These are phyloP conservation scores for Solea senegalensis DNA, from an alignment of 2,113 vertebrate genomes.

Conservation along the genomic window DNA sequence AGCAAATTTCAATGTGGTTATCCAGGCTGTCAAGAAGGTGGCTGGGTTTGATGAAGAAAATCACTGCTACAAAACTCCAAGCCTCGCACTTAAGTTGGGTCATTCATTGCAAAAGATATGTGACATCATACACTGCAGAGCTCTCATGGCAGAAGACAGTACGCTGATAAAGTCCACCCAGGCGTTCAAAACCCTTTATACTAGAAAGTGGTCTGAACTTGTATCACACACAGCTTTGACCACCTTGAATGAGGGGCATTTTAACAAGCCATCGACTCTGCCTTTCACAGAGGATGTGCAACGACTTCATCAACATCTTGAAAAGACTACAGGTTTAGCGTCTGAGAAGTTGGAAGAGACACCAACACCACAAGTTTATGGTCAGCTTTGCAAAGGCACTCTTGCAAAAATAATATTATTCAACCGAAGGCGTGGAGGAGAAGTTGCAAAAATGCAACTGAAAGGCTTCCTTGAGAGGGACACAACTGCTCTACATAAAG, in stretches of 20 bases:
- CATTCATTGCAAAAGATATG: constrained; percentile 25
- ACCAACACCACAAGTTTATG: no score
- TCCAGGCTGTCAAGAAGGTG: constrained; percentile 14
- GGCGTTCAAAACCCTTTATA: constrained; percentile 14
- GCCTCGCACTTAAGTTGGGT: constrained; percentile 39
- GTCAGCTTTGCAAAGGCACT: no score
- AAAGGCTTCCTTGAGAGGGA: no score
- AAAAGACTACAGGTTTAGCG: neutral
- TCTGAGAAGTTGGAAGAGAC: no score
- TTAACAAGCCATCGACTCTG: constrained; percentile 39
- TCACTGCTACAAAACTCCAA: constrained; percentile 26
- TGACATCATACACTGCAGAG: constrained; percentile 27
- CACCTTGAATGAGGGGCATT: constrained; percentile 22
- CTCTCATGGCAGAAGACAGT: constrained; percentile 33
- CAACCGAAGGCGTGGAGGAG: no score
- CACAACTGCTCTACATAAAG: no score
- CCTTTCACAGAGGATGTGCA: constrained; percentile 36
- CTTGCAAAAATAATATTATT: no score
- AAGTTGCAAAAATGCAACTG: no score
- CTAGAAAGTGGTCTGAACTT: constrained; percentile 27
- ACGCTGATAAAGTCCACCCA: constrained; percentile 24
- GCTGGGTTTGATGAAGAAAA: constrained; percentile 22
- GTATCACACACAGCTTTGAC: constrained; percentile 35
- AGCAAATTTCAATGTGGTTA: neutral
- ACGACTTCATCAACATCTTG: constrained; percentile 12